Evolutionary conservation across 2,797 vertebrate species (phyloP), one percentile per base, ranked within the genome.

Genomic region (Poecile montanus): DNA sequence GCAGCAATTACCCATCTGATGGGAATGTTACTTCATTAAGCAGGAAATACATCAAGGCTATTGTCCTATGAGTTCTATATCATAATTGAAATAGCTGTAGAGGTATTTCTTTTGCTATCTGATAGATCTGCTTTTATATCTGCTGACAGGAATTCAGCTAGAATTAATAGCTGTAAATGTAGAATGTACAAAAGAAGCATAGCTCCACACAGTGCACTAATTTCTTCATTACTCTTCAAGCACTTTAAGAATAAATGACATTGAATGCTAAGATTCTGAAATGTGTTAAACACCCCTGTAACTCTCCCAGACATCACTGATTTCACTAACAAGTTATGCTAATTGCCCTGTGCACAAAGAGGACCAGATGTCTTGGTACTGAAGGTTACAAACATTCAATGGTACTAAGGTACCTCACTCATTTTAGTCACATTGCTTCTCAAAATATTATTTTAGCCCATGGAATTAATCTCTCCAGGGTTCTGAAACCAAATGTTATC

Each of bases 31-130:
- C 79, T 94, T 96, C 93, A 95, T 95, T 92, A 94, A 84, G 72
- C 70, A 82, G 84, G 67, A 93, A 93, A 95, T 87, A 88, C 81
- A 92, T 95, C 85, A 96, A 92, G 74, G 75, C 88, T 91, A 91
- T 95, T 90, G 85, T 94, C 62, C n/a, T 82, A 50, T 0, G 13
- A 89, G 75, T 88, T 93, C 94, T 86, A 70, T 67, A 92, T 92
- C 90, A 86, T 92, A 94, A 94, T 26, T 94, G 71, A 91, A 93
- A 89, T 86, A 92, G 73, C 74, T 94, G 73, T 75, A 93, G 83
- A 91, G 61, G 47, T 85, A 74, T 92, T 71, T 77, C 61, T 94
- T 89, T 85, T 72, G 63, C 71, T 93, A 32, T 80, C 73, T 92
- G 84, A 93, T 89, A 79, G 74, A 94, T 93, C 79, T 94, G 68